These are phyloP conservation scores for Lissonota sp. DNA, from an alignment of 2,888 invertebrate species.

Conservation along the genomic window DNA sequence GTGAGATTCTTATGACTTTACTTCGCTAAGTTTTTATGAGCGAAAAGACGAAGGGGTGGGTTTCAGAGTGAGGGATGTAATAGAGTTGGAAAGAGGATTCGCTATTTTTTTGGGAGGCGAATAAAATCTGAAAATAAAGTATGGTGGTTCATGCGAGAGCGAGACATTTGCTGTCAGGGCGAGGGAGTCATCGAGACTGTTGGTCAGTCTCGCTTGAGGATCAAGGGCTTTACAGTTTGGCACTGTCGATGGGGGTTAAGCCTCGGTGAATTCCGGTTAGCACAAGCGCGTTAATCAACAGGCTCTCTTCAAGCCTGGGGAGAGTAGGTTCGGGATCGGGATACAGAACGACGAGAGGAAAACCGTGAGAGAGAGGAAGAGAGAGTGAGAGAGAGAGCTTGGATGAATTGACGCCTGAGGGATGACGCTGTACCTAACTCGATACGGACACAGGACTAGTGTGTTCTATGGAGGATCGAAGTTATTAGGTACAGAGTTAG, in stretches of 20 bases:
- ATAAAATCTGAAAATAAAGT: neutral
- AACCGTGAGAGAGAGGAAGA: conserved; percentile 15
- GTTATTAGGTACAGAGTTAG: conserved; percentile 25
- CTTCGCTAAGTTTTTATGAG: conserved; percentile 31
- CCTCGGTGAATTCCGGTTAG: conserved; percentile 48
- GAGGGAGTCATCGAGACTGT: conserved; percentile 13
- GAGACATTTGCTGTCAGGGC: conserved; percentile 2
- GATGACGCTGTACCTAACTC: conserved; percentile 17
- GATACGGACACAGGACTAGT: neutral
- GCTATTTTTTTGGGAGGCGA: neutral
- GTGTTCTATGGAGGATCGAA: conserved; percentile 22
- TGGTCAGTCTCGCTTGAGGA: conserved; percentile 16
- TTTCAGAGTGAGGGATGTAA: no score
- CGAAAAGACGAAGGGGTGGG: neutral
- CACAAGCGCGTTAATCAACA: conserved; percentile 58
- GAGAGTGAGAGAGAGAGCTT: conserved; percentile 12
- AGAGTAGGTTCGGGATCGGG: conserved; percentile 45
- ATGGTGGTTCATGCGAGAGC: neutral
- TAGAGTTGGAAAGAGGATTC: no score
- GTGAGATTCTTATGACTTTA: conserved; percentile 20
- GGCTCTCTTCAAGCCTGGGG: conserved; percentile 47
- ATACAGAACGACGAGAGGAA: conserved; percentile 38
- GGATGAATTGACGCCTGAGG: conserved; percentile 47
- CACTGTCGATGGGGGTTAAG: conserved; percentile 43
- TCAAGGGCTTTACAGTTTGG: conserved; percentile 41